phyloP scores from a whole-genome alignment of 2,888 invertebrate genomes.

The Chromoteleia sp. region DNA sequence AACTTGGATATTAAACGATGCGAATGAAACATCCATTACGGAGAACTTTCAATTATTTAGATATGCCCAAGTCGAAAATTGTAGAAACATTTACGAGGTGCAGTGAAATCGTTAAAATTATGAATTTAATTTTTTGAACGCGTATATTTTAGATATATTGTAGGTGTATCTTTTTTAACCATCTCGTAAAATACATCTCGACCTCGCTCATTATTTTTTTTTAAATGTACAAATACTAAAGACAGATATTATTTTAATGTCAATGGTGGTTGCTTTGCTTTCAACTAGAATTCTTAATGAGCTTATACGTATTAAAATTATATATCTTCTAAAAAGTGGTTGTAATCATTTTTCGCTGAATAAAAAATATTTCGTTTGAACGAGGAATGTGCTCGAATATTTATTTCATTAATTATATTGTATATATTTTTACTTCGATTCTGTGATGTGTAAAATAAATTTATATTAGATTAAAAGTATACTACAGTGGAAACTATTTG shows the following conservation, averaged over 20 bases:
- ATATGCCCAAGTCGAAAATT: slow-evolving; percentile 22
- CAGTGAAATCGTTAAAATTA: not conserved
- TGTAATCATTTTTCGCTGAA: no score
- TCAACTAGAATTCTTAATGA: slow-evolving; percentile 32
- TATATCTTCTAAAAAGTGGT: slow-evolving; percentile 15
- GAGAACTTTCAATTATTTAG: slow-evolving; percentile 32
- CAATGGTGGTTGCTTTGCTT: no score
- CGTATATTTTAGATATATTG: no score
- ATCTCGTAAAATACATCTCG: slow-evolving; percentile 27
- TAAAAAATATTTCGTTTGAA: no score
- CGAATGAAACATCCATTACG: slow-evolving; percentile 41
- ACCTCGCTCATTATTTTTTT: slow-evolving; percentile 21
- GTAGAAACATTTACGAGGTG: slow-evolving; percentile 22
- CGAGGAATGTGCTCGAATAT: no score
- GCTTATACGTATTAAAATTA: slow-evolving; percentile 30
- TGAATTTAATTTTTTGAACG: slow-evolving; percentile 20
- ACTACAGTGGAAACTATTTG: no score
- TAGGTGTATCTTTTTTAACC: slow-evolving; percentile 19
- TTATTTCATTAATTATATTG: no score
- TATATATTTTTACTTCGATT: no score
- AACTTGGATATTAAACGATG: slow-evolving; percentile 56
- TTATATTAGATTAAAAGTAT: no score
- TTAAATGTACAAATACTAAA: not conserved
- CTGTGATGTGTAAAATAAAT: no score
- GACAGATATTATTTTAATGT: slow-evolving; percentile 13